phyloP scores from a whole-genome alignment of 2,888 invertebrate species.

The Luperina nickerlii region DNA sequence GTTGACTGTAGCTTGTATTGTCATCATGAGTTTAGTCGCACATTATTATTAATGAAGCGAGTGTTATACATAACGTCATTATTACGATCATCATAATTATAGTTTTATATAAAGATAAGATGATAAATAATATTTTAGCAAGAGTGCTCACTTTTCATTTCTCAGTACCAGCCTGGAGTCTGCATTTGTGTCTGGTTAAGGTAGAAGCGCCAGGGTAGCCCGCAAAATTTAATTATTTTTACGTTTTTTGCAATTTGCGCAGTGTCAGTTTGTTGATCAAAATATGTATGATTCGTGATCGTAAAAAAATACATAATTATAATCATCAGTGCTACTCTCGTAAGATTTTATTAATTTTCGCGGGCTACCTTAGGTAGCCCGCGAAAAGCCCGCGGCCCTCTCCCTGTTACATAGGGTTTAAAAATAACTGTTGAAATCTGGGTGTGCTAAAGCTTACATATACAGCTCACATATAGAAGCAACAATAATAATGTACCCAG shows the following conservation, averaged over 20 bases:
- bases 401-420: not conserved
- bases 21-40: slow-evolving; percentile 1
- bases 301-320: not conserved
- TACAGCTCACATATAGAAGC: too few relatives aligned
- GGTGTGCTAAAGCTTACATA: not conserved
- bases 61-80: not conserved
- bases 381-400: too few relatives aligned
- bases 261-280: not conserved
- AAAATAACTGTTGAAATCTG: not conserved
- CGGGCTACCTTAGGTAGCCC: not conserved
- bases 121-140: not conserved
- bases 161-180: not conserved
- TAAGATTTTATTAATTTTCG: not conserved
- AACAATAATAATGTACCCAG: too few relatives aligned
- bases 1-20: slow-evolving; percentile 29
- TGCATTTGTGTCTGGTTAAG: not conserved
- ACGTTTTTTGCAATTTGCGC: not conserved
- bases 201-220: not conserved
- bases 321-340: not conserved
- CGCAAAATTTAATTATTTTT: not conserved
- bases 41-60: slow-evolving; percentile 3
- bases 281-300: not conserved
- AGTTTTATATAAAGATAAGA: slow-evolving; percentile 4
- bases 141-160: not conserved
- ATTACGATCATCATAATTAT: slow-evolving; percentile 8